Conservation (phyloP, 2,113 vertebrate species). For the Dicerorhinus sumatrensis region DNA sequence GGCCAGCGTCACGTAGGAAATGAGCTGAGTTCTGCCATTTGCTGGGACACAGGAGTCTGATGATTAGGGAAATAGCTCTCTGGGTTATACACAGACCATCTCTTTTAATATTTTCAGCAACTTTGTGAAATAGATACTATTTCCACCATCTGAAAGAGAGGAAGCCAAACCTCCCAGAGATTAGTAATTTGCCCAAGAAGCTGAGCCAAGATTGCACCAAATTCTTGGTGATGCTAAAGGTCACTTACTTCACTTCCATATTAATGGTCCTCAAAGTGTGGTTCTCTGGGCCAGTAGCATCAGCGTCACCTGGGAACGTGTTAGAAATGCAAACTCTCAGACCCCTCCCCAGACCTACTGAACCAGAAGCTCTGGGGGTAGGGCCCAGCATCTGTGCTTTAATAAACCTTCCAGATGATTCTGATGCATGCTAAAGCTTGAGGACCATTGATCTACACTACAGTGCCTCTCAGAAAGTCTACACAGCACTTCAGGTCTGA, state of each 20-base stretch:
- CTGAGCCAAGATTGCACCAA: neutral
- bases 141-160: neutral
- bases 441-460: neutral
- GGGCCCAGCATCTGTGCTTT: neutral
- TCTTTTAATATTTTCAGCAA: neutral
- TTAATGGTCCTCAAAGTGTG: neutral
- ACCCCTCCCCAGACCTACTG: neutral
- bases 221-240: neutral
- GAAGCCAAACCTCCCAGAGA: neutral
- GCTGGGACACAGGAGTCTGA: neutral
- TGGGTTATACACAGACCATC: neutral
- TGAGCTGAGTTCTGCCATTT: neutral
- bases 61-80: neutral
- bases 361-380: neutral
- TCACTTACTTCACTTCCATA: neutral
- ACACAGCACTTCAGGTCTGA: neutral
- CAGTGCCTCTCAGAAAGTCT: neutral
- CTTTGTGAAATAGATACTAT: neutral
- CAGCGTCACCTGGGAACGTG: neutral
- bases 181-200: constrained; percentile 17
- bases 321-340: neutral
- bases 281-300: neutral
- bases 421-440: neutral
- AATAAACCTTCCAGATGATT: neutral
- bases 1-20: neutral